Evolutionary conservation across 2,888 invertebrate species (phyloP).

Genomic region (Drosophila subquinaria): DNA sequence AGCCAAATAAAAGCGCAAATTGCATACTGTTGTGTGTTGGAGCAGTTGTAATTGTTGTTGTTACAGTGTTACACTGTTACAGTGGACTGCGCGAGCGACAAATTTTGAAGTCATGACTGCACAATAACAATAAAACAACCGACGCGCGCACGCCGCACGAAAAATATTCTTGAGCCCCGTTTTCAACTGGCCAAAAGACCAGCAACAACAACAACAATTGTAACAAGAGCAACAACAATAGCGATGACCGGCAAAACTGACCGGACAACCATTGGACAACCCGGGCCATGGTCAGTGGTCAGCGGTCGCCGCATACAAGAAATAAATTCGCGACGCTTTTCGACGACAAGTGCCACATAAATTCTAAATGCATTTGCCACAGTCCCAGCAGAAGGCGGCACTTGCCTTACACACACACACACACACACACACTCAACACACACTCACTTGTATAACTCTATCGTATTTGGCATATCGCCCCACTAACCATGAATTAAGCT

Average conservation of each 20-base stretch:
- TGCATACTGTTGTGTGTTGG: conserved; percentile 46
- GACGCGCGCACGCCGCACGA: conserved; percentile 52
- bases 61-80: conserved; percentile 10
- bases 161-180: conserved; percentile 77
- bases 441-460: conserved; percentile 43
- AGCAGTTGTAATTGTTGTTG: conserved; percentile 30
- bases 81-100: conserved; percentile 59
- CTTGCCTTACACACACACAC: conserved; percentile 18
- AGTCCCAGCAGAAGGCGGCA: conserved; percentile 33
- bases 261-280: conserved; percentile 32
- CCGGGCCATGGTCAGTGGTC: conserved; percentile 61
- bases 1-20: conserved; percentile 77
- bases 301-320: conserved; percentile 74
- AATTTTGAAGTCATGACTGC: conserved; percentile 81
- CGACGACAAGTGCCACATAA: conserved; percentile 80
- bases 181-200: conserved; percentile 35
- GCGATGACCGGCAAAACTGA: conserved; percentile 21
- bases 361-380: conserved; percentile 78
- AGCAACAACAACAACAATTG: conserved; percentile 3
- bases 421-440: conserved; percentile 4
- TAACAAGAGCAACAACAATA: conserved; percentile 9
- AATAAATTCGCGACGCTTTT: conserved; percentile 80
- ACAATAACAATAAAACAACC: conserved; percentile 81
- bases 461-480: conserved; percentile 49
- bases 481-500: conserved; percentile 37